Evolutionary conservation across 2,113 vertebrate genomes (phyloP).

Genomic region (Leptobrachium ailaonicum): DNA sequence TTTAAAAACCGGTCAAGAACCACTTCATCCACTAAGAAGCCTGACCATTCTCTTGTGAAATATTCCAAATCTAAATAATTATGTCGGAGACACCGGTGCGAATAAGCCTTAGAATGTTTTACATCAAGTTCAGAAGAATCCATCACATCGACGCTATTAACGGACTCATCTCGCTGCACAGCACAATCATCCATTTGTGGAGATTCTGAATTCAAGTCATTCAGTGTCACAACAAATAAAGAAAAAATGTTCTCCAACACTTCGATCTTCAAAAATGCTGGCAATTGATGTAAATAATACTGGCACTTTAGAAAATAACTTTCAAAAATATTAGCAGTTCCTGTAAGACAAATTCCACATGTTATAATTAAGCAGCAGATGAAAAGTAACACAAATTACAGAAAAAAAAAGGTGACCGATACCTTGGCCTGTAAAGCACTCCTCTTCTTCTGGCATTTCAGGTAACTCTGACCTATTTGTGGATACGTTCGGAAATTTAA

Average conservation of each 20-base stretch:
- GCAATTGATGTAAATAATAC: conserved; percentile 79
- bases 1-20: conserved; percentile 82
- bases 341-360: conserved; percentile 58
- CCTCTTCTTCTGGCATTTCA: conserved; percentile 41
- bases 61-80: conserved; percentile 76
- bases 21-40: conserved; percentile 80
- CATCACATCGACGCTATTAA: conserved; percentile 43
- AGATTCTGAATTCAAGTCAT: conserved; percentile 73
- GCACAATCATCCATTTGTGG: conserved; percentile 63
- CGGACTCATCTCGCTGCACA: conserved; percentile 55
- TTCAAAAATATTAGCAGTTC: conserved; percentile 71
- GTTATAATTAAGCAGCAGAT: not conserved
- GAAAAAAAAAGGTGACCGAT: not conserved
- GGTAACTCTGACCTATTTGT: conserved; percentile 44
- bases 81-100: conserved; percentile 39
- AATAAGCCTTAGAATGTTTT: conserved; percentile 35
- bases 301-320: conserved; percentile 84
- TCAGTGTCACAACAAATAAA: conserved; percentile 83
- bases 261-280: conserved; percentile 84
- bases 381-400: not conserved
- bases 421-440: conserved; percentile 50
- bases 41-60: conserved; percentile 69
- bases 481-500: conserved; percentile 16
- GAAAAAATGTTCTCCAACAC: conserved; percentile 97
- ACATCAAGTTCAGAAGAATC: conserved; percentile 23